These are phyloP conservation scores for Eulemur coronatus DNA, from an alignment of 2,797 vertebrate species.

Conservation along the genomic window DNA sequence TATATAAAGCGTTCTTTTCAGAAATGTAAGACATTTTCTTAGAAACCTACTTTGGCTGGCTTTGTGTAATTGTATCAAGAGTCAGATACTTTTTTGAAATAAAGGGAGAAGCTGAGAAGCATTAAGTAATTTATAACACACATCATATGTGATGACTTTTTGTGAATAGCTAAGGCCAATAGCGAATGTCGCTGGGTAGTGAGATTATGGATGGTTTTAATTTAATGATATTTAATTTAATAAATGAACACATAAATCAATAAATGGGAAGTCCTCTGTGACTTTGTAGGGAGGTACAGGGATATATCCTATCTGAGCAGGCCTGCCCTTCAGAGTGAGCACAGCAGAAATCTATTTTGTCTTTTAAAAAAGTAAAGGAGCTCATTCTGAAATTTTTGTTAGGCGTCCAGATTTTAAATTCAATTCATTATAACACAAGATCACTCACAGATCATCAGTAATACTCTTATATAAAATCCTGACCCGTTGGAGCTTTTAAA, in stretches of 20 bases:
- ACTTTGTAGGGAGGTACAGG: not conserved
- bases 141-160: not conserved
- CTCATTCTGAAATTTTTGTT: not conserved
- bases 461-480: not conserved
- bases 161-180: not conserved
- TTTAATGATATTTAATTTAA: constrained; percentile 35
- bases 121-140: not conserved
- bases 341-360: not conserved
- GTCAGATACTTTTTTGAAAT: not conserved
- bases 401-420: not conserved
- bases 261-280: not conserved
- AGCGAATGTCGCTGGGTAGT: not conserved
- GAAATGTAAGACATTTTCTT: constrained; percentile 40
- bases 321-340: not conserved
- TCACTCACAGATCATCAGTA: not conserved
- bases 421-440: not conserved
- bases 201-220: not conserved
- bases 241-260: not conserved
- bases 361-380: not conserved
- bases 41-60: constrained; percentile 1
- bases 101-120: not conserved
- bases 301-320: not conserved
- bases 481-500: not conserved
- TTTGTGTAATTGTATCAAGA: not conserved
- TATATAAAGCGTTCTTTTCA: not conserved